Evolutionary conservation across 2,888 invertebrate genomes (phyloP), one percentile per base, ranked within the genome.

Genomic region (Caradrina kadenii): DNA sequence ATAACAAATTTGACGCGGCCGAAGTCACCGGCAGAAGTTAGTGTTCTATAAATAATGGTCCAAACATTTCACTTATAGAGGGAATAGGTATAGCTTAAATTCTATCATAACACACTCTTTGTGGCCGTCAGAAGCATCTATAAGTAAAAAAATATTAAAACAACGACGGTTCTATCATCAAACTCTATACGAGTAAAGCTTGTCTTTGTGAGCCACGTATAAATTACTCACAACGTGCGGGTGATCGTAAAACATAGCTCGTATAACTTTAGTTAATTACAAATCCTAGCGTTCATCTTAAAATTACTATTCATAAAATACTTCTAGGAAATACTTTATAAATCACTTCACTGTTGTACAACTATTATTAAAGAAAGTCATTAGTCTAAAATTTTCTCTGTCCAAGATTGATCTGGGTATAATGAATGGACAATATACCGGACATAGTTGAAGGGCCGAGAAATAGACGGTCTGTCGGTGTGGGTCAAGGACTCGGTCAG

Each of bases 401-500:
- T 19, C 42, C n/a, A 67, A 55, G 45, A 65, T 73, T 68, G 79
- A 84, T 82, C 77, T 82, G 63, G 79, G 73, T 74, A 76, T 87
- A 87, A 81, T 79, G 80, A 85, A 83, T 82, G 76, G 76, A 56
- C 15, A 4, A 6, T 17, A 17, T 45, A 17, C 17, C 17, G 45
- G 15, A 17, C 64, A 71, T 59, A 70, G 66, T 79, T 39, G 48
- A 67, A 63, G 68, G 78, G 82, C 73, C 17, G n/a, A 42, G 58
- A 59, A 53, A 73, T 73, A 76, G 79, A 69, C 70, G 19, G 60
- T 50, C 77, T 64, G 74, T 48, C 58, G 69, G 55, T 69, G 69
- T 93, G 87, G 93, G 94, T 92, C 94, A 94, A 93, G 94, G 93
- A 89, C 88, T 86, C 90, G 93, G 92, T 91, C 92, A 90, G 48